phyloP scores from a whole-genome alignment of 2,797 vertebrate species.

The Clarias pachynema region DNA sequence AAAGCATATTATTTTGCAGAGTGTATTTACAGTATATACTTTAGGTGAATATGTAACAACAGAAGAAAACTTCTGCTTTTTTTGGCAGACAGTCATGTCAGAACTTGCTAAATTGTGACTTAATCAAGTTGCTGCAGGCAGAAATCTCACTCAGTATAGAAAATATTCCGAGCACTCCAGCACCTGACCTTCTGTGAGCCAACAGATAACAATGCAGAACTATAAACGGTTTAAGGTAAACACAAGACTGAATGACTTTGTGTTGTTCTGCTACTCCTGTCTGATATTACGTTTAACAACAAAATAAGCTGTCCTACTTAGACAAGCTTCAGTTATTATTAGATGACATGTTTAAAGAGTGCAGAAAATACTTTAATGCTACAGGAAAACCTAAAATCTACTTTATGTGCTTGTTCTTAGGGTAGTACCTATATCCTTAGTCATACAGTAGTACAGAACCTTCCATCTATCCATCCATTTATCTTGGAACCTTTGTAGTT shows the following conservation, averaged over 20 bases:
- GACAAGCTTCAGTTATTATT: not conserved
- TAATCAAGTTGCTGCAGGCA: not conserved
- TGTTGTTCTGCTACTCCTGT: not conserved
- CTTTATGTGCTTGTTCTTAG: not conserved
- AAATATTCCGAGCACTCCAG: not conserved
- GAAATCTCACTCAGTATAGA: constrained; percentile 9
- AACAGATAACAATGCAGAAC: not conserved
- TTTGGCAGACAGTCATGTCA: not conserved
- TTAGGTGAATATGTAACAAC: not conserved
- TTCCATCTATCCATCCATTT: no score
- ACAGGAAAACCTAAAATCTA: not conserved
- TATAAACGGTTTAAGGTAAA: not conserved
- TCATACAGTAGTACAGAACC: no score
- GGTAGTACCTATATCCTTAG: not conserved
- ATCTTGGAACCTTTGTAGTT: no score
- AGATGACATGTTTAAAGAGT: not conserved
- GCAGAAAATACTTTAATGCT: not conserved
- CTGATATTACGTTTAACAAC: not conserved
- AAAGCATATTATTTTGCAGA: not conserved
- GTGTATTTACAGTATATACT: not conserved
- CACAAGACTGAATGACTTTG: constrained; percentile 1
- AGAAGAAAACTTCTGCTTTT: not conserved
- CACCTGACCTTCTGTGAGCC: not conserved
- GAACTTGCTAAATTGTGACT: constrained; percentile 1
- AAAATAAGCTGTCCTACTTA: not conserved